Conservation (phyloP, 2,113 vertebrate genomes). For the Micronycteris hirsuta region DNA sequence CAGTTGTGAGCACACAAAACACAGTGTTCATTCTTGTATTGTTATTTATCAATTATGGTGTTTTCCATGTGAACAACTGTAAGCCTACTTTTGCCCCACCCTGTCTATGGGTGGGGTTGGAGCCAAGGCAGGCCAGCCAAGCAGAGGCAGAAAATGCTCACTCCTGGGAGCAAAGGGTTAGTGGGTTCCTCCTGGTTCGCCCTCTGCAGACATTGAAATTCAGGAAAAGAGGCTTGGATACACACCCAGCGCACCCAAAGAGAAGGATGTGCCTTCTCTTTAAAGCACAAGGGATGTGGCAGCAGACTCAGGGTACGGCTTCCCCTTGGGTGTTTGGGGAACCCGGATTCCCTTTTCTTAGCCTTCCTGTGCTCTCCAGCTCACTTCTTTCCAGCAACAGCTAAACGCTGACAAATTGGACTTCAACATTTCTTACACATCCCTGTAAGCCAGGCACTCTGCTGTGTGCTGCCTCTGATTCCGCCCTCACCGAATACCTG, state of each 20-base stretch:
- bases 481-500: not conserved
- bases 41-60: not conserved
- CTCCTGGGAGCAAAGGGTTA: not conserved
- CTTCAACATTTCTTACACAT: not conserved
- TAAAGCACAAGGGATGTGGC: not conserved
- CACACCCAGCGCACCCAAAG: not conserved
- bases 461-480: not conserved
- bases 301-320: not conserved
- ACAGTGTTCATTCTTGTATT: not conserved
- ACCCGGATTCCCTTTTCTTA: not conserved
- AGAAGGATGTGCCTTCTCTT: not conserved
- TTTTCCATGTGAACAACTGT: not conserved
- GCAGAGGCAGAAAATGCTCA: not conserved
- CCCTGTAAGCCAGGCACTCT: rapidly evolving
- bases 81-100: not conserved
- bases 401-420: not conserved
- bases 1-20: not conserved
- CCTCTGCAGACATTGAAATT: not conserved
- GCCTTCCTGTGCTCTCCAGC: not conserved
- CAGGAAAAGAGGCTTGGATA: not conserved
- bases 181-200: not conserved
- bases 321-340: not conserved
- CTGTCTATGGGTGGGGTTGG: not conserved
- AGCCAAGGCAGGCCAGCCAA: not conserved
- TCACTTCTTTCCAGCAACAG: not conserved